Base-by-base conservation (phyloP, 2,888 invertebrate species). In the Ryuthela nishihirai region DNA sequence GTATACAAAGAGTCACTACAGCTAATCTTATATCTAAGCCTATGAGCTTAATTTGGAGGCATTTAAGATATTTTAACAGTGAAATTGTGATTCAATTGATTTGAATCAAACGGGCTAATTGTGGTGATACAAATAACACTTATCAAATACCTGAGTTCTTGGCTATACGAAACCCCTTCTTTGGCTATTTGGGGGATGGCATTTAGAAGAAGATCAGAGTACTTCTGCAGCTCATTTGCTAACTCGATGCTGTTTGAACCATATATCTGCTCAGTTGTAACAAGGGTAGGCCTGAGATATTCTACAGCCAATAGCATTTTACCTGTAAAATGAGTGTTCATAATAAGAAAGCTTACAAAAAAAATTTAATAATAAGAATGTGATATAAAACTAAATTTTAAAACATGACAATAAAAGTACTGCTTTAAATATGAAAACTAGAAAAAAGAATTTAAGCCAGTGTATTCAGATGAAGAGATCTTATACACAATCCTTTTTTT, bases 171-270 rank as follows among this genome's bases (percentile, higher is more conserved):
- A 24, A 40, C 34, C 35, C 53, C 46, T 35, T 58, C 62, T 18
- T 49, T 42, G 10, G 26, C 35, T 23, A 53, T 36, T 46, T 62
- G 62, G 39, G 45, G 39, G 24, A 62, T 23, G 21, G 62, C 56
- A 34, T 58, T 62, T n/a, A 62, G 32, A 15, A 62, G 54, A 21
- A 83, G 76, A 64, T 84, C 83, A 0, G 81, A 78, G 18, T 83
- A 75, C 69, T 84, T 84, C 45, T 82, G 78, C 21, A 85, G 72
- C 69, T 85, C 85, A 60, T 82, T 79, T 0, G 81, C 82, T 29
- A 83, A 75, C 70, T 85, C 85, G 15, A 83, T 78, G 68, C 85
- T 85, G 43, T 78, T 78, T 0, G 75, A 73, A 0, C 85, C 85
- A 71, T 79, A 85, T 65, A 81, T 79, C 65, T 80, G 78, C 66